Percentiles rank a stretch among this genome's conserved stretches.
Evolutionary conservation across 2,888 invertebrate species (phyloP).

Genomic region (Drosophila histrio): DNA sequence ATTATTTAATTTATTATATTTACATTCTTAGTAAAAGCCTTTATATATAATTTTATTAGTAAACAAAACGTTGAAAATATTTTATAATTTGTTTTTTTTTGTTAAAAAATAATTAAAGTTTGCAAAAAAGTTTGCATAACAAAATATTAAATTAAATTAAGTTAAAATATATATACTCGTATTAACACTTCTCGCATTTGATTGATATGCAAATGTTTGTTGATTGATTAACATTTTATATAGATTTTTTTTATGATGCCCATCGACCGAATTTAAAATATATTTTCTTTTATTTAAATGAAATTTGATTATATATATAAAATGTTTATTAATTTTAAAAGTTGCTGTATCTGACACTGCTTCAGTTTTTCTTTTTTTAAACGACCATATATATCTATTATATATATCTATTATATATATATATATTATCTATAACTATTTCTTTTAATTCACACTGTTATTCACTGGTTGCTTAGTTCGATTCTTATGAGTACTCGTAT

Average conservation of each 20-base stretch:
- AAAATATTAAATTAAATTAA: background rate
- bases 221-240: background rate
- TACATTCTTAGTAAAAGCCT: no score
- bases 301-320: background rate
- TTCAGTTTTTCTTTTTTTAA: no score
- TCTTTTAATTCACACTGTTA: background rate
- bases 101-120: background rate
- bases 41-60: no score
- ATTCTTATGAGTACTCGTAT: conserved; percentile 3
- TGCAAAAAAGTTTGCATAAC: no score
- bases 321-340: background rate
- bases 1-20: no score
- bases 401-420: background rate
- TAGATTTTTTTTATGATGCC: background rate
- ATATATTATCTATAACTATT: background rate
- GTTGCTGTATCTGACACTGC: no score
- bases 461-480: background rate
- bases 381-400: background rate
- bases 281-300: background rate
- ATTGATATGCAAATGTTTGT: conserved; percentile 13
- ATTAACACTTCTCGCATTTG: background rate
- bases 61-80: no score
- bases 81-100: background rate
- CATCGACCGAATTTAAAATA: background rate
- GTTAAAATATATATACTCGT: background rate